phyloP scores from a whole-genome alignment of 2,888 invertebrate species.

The Sarcophaga subvicina region DNA sequence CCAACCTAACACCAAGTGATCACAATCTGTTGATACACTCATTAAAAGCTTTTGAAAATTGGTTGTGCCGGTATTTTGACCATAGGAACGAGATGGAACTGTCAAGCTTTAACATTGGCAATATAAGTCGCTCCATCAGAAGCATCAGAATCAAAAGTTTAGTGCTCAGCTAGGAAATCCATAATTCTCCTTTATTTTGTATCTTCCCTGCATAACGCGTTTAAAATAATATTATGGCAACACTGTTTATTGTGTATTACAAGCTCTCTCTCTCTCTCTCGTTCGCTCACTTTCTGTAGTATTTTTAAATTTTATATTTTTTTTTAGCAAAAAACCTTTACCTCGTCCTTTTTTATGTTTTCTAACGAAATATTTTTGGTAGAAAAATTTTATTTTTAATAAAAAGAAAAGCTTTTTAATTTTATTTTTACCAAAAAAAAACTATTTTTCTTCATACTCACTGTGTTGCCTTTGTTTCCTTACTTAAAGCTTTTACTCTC shows the following conservation, averaged over 20 bases:
- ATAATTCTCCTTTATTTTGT: too few relatives aligned
- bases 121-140: background rate
- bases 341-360: too few relatives aligned
- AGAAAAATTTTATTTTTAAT: too few relatives aligned
- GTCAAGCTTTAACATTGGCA: background rate
- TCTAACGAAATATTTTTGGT: background rate
- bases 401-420: too few relatives aligned
- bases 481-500: constrained; percentile 53
- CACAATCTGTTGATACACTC: too few relatives aligned
- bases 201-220: background rate
- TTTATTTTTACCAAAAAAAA: too few relatives aligned
- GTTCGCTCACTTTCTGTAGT: too few relatives aligned
- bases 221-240: background rate
- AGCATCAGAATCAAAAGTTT: too few relatives aligned
- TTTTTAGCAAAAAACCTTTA: background rate
- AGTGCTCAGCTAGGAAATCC: too few relatives aligned
- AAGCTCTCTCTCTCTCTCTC: background rate
- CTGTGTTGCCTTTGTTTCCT: constrained; percentile 41
- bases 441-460: background rate
- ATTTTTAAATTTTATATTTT: too few relatives aligned
- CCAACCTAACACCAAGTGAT: too few relatives aligned
- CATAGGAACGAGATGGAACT: background rate
- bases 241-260: background rate
- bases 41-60: too few relatives aligned
- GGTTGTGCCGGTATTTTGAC: background rate